phyloP scores from a whole-genome alignment of 2,797 vertebrate species.

The Podarcis lilfordi region DNA sequence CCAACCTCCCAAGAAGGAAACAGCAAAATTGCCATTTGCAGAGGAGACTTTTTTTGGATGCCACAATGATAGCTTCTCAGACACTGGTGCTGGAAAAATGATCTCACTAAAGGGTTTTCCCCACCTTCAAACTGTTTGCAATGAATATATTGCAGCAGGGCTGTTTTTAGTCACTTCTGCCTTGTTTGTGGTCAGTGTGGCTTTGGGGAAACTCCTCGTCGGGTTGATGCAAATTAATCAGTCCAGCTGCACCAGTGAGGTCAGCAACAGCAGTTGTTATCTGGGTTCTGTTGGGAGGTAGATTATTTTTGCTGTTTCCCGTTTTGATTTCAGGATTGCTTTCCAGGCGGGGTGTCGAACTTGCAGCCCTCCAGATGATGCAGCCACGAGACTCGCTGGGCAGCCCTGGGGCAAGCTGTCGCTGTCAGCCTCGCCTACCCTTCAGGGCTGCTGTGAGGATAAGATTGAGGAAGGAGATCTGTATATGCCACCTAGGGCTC shows the following conservation, averaged over 20 bases:
- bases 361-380: too few species aligned
- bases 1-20: neutral
- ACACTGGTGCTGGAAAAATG: too few species aligned
- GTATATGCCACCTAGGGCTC: too few species aligned
- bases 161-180: constrained; percentile 31
- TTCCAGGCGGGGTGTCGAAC: too few species aligned
- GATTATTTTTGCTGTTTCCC: neutral
- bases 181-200: constrained; percentile 48
- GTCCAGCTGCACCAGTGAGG: neutral
- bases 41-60: too few species aligned
- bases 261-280: neutral
- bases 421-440: too few species aligned
- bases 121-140: neutral
- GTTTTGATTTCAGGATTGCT: neutral
- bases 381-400: too few species aligned
- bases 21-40: too few species aligned
- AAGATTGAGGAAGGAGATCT: too few species aligned
- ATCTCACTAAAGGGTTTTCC: neutral
- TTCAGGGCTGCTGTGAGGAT: too few species aligned
- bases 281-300: too few species aligned
- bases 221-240: constrained; percentile 3
- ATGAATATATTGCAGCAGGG: neutral
- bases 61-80: neutral
- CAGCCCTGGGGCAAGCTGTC: too few species aligned
- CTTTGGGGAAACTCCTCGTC: constrained; percentile 50